Evolutionary conservation across 2,113 vertebrate genomes (phyloP).

Genomic region (Megaptera novaeangliae): DNA sequence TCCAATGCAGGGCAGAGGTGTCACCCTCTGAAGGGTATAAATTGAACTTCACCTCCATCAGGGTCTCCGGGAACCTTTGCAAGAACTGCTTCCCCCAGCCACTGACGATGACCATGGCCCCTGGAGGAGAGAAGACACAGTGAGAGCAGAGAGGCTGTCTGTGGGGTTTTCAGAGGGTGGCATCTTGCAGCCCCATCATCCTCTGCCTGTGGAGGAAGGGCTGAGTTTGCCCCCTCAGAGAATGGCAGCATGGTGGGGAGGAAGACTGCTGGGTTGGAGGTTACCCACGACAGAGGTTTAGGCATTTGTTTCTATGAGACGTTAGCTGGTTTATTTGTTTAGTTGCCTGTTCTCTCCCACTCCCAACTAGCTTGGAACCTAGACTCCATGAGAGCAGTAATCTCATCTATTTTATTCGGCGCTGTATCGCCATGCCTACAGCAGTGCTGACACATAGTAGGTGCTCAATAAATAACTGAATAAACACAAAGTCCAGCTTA

Average conservation of each 20-base stretch:
- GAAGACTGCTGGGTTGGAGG: background rate
- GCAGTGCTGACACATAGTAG: background rate
- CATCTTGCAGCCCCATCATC: background rate
- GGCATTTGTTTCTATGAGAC: background rate
- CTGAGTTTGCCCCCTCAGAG: background rate
- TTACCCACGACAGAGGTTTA: background rate
- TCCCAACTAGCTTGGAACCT: background rate
- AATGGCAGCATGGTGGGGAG: background rate
- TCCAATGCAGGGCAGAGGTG: background rate
- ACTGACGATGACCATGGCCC: conserved; percentile 72
- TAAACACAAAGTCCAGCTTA: background rate
- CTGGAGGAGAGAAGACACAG: conserved; percentile 52
- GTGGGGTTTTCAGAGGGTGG: background rate
- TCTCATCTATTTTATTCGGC: background rate
- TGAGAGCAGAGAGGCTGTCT: background rate
- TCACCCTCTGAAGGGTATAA: background rate
- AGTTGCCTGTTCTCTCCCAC: background rate
- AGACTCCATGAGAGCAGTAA: background rate
- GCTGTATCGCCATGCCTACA: background rate
- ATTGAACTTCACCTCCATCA: conserved; percentile 77
- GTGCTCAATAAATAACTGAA: background rate
- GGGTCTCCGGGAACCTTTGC: conserved; percentile 67
- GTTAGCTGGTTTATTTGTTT: background rate
- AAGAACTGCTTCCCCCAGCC: conserved; percentile 82
- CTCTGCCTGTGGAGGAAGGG: background rate